Conservation (phyloP, 2,888 invertebrate genomes). For the Dryocosmus kuriphilus region DNA sequence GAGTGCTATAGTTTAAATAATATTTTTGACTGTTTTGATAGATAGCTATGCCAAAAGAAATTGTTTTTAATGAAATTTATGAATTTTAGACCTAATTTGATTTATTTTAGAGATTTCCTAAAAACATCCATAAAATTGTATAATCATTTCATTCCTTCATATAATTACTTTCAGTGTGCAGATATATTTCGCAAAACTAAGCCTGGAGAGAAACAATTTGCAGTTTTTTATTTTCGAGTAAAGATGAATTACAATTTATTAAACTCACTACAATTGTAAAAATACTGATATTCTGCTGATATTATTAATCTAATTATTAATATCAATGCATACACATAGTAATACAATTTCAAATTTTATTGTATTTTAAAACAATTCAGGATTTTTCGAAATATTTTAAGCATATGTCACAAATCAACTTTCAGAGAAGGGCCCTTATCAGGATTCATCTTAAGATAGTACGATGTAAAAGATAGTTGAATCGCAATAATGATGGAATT, state of each 20-base stretch:
- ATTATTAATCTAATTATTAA: constrained; percentile 13
- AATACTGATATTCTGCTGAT: constrained; percentile 4
- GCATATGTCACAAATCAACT: constrained; percentile 43
- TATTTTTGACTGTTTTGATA: not conserved
- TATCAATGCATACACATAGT: not conserved
- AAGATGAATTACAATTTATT: not conserved
- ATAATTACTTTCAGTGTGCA: constrained; percentile 1
- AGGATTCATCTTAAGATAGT: constrained; percentile 63
- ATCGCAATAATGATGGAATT: constrained; percentile 56
- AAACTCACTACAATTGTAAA: not conserved
- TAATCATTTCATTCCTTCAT: not conserved
- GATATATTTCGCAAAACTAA: not conserved
- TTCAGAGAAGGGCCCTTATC: constrained; percentile 64
- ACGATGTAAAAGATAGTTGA: constrained; percentile 59
- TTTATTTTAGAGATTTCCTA: not conserved
- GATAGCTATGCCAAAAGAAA: not conserved
- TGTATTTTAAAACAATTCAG: constrained; percentile 4
- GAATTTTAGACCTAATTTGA: not conserved
- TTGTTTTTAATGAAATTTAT: not conserved
- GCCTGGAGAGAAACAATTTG: not conserved
- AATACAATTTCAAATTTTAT: not conserved
- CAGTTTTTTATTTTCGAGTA: not conserved
- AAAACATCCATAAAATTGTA: not conserved
- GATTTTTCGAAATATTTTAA: not conserved
- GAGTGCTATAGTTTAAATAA: not conserved